Percentiles rank a stretch among this genome's conserved stretches.
Evolutionary conservation across 2,797 vertebrate genomes (phyloP).

Genomic region (Okamejei kenojei): DNA sequence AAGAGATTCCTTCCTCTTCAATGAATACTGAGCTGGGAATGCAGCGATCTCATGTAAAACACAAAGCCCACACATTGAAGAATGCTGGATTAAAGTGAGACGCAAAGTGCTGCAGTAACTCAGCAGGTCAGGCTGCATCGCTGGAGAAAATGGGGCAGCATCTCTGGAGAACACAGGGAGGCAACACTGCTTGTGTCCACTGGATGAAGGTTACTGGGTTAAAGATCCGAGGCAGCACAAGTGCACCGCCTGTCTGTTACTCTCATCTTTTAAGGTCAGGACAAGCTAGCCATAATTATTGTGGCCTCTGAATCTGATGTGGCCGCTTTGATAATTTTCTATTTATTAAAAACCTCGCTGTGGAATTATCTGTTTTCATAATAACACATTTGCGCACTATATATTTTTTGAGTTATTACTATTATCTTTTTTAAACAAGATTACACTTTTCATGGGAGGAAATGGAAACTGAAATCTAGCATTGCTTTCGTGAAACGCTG

Average conservation of each 20-base stretch:
- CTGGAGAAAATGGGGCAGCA: too few species aligned
- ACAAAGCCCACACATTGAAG: neutral
- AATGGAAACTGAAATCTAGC: conserved; percentile 12
- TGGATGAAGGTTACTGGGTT: neutral
- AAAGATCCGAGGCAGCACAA: neutral
- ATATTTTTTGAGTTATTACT: neutral
- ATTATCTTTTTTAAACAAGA: neutral
- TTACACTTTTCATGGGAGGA: conserved; percentile 15
- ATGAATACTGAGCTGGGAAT: neutral
- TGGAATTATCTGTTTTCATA: neutral
- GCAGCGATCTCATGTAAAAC: too few species aligned
- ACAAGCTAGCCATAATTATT: neutral
- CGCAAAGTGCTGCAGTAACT: too few species aligned
- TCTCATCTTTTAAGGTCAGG: conserved; percentile 25
- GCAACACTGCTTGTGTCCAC: too few species aligned
- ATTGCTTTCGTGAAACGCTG: neutral
- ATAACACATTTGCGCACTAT: neutral
- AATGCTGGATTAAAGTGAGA: neutral
- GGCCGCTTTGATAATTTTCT: conserved; percentile 24
- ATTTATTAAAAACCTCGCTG: conserved; percentile 12
- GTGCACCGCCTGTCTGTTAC: neutral
- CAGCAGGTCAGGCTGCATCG: too few species aligned
- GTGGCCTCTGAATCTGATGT: conserved; percentile 18
- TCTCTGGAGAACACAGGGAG: too few species aligned
- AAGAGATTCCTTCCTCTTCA: neutral